A percentile compares a stretch with the other conserved stretches of the same genome.
phyloP scores from a whole-genome alignment of 2,888 invertebrate genomes.

The Limenitis camilla region DNA sequence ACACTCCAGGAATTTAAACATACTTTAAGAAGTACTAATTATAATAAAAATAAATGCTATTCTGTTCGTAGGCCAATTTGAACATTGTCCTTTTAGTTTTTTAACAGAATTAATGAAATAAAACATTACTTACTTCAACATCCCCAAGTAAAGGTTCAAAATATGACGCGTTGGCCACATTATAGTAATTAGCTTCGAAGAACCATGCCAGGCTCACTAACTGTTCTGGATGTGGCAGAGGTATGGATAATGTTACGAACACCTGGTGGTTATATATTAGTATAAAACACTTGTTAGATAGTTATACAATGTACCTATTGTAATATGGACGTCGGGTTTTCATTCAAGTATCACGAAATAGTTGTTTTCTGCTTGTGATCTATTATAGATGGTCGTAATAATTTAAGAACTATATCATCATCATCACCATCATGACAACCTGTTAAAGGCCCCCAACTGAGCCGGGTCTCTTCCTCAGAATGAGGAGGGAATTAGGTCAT shows the following conservation, averaged over 20 bases:
- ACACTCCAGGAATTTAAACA: no score
- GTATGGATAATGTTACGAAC: slow-evolving; percentile 59
- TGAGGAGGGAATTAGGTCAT: no score
- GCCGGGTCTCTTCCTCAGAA: no score
- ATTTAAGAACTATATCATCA: no score
- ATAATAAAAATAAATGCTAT: background rate
- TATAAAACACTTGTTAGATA: background rate
- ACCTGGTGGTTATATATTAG: slow-evolving; percentile 37
- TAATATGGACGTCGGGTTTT: no score
- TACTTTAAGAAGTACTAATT: no score
- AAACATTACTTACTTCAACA: slow-evolving; percentile 41
- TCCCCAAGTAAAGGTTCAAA: slow-evolving; percentile 59
- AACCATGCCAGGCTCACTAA: slow-evolving; percentile 66
- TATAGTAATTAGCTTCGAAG: slow-evolving; percentile 66
- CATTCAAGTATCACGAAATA: no score
- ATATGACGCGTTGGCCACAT: slow-evolving; percentile 57
- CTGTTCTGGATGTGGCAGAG: slow-evolving; percentile 49
- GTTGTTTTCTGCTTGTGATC: no score
- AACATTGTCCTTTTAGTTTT: background rate
- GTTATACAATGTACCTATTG: background rate
- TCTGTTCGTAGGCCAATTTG: background rate
- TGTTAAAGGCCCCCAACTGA: no score
- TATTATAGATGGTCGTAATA: no score
- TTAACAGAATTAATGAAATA: background rate
- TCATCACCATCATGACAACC: no score